Evolutionary conservation across 2,888 invertebrate genomes (phyloP).

Genomic region (Polylopha cassiicola): DNA sequence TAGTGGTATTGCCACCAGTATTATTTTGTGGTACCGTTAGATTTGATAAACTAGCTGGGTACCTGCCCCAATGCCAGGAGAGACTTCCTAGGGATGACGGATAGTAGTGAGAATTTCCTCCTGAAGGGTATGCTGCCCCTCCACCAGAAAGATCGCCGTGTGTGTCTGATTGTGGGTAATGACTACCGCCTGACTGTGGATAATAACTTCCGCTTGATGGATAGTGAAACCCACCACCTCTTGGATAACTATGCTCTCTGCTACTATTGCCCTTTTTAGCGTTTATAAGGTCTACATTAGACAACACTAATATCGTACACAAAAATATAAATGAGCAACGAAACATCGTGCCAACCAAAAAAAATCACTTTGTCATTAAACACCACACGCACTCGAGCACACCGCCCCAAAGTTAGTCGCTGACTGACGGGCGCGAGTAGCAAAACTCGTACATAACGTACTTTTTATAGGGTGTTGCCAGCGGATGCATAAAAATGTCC

Average conservation of each 20-base stretch:
- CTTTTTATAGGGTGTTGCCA: slow-evolving; percentile 14
- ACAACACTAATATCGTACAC: slow-evolving; percentile 23
- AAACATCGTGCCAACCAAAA: slow-evolving; percentile 21
- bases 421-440: slow-evolving; percentile 3
- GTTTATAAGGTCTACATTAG: slow-evolving; percentile 16
- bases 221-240: slow-evolving; percentile 13
- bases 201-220: background rate
- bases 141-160: slow-evolving; percentile 18
- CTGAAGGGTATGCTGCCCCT: background rate
- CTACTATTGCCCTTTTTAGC: slow-evolving; percentile 20
- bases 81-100: too few relatives aligned
- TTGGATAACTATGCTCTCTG: slow-evolving; percentile 20
- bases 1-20: slow-evolving; percentile 17
- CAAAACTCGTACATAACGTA: slow-evolving; percentile 1
- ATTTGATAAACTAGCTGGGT: too few relatives aligned
- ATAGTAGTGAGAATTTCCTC: too few relatives aligned
- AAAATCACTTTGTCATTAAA: slow-evolving; percentile 20
- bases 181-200: slow-evolving; percentile 4
- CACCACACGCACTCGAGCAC: slow-evolving; percentile 30
- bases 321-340: slow-evolving; percentile 21
- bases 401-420: slow-evolving; percentile 25
- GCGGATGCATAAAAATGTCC: slow-evolving; percentile 1
- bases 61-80: too few relatives aligned
- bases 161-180: background rate
- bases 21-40: too few relatives aligned